A percentile compares a stretch with the other conserved stretches of the same genome.
Evolutionary conservation across 1,140 invertebrate species (phyloP).

Genomic region (Aphidius ervi): DNA sequence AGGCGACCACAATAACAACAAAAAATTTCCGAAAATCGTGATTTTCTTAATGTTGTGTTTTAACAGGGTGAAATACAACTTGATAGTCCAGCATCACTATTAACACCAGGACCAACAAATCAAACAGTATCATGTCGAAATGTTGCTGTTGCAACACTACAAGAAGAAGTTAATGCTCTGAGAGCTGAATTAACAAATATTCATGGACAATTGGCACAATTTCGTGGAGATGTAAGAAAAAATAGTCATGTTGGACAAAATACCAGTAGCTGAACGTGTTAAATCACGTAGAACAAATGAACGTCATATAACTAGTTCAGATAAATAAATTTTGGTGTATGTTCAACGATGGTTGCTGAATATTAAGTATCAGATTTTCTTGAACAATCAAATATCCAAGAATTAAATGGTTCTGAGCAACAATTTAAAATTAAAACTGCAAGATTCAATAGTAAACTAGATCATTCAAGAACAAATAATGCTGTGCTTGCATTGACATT

Average conservation of each 20-base stretch:
- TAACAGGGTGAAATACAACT: constrained; percentile 31
- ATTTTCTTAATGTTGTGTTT: too few relatives aligned
- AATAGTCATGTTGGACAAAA: constrained; percentile 30
- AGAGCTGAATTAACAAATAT: constrained; percentile 54
- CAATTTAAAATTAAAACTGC: constrained; percentile 67
- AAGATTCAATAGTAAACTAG: constrained; percentile 62
- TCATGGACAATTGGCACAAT: constrained; percentile 52
- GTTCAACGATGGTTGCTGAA: constrained; percentile 66
- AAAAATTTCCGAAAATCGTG: too few relatives aligned
- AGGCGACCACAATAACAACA: too few relatives aligned
- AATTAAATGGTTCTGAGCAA: constrained; percentile 49
- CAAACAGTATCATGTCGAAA: constrained; percentile 44
- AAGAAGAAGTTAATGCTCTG: constrained; percentile 56
- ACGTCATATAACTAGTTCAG: constrained; percentile 55
- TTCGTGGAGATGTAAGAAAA: constrained; percentile 28
- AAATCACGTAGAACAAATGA: constrained; percentile 57
- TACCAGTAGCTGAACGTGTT: constrained; percentile 59
- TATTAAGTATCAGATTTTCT: constrained; percentile 68
- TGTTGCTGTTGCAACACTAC: constrained; percentile 42
- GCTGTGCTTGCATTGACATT: constrained; percentile 67
- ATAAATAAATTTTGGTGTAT: constrained; percentile 56
- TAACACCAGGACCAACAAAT: constrained; percentile 50
- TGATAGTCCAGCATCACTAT: constrained; percentile 40
- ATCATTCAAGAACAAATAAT: constrained; percentile 71
- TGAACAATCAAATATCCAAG: constrained; percentile 50